phyloP scores from a whole-genome alignment of 1,140 invertebrate species.

The Pseudomyrmex cubaensis region DNA sequence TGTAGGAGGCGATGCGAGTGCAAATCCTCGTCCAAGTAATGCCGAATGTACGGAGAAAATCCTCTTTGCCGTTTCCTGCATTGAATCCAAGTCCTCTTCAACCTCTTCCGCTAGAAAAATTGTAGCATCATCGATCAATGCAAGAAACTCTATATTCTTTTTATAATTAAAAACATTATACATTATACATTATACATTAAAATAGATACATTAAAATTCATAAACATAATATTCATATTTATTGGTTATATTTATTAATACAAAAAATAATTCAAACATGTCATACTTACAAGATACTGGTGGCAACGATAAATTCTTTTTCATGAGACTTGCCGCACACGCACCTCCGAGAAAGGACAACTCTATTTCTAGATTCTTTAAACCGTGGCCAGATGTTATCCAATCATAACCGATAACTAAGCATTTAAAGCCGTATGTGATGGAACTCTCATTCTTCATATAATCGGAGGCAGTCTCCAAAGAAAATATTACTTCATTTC shows the following conservation, averaged over 20 bases:
- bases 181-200: no score
- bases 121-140: neutral
- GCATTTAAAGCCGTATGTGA: constrained; percentile 96
- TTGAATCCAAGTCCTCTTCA: constrained; percentile 89
- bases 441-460: constrained; percentile 94
- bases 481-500: constrained; percentile 97
- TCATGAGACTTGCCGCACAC: constrained; percentile 95
- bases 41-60: constrained; percentile 90
- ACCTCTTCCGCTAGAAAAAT: constrained; percentile 88
- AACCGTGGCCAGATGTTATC: constrained; percentile 87
- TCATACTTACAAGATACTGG: constrained; percentile 86
- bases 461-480: constrained; percentile 98
- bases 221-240: neutral
- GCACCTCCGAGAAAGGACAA: constrained; percentile 95
- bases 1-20: constrained; percentile 93
- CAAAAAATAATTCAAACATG: neutral
- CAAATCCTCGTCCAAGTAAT: constrained; percentile 95
- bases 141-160: constrained; percentile 28
- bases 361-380: constrained; percentile 95
- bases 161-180: constrained; percentile 5
- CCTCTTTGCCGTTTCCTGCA: constrained; percentile 90
- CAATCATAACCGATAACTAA: constrained; percentile 97
- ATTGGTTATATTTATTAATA: constrained; percentile 5
- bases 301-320: constrained; percentile 92
- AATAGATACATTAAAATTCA: neutral